Evolutionary conservation across 64 coral and sea anemone species (phyloP).

Genomic region (Orbicella faveolata): DNA sequence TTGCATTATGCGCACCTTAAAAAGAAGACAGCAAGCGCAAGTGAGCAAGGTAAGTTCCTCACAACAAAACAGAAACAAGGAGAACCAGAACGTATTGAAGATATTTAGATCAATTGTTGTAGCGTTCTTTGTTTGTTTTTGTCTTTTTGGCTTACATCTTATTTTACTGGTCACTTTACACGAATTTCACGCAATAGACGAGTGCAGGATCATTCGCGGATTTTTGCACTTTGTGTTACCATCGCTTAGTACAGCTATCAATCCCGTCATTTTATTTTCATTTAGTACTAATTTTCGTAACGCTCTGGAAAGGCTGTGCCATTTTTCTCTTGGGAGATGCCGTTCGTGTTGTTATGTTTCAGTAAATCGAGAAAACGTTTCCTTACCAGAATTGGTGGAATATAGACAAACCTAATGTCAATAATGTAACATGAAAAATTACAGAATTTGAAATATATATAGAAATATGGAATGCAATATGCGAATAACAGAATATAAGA

Average conservation of each 20-base stretch:
- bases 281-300: not conserved
- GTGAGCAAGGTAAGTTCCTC: not conserved
- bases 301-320: not conserved
- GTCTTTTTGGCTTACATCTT: not conserved
- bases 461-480: too few relatives aligned
- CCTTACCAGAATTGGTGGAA: too few relatives aligned
- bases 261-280: conserved; percentile 7
- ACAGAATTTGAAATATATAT: too few relatives aligned
- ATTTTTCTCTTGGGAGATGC: too few relatives aligned
- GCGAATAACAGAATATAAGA: too few relatives aligned
- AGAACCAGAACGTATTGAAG: not conserved
- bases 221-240: not conserved
- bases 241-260: not conserved
- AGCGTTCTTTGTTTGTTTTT: not conserved
- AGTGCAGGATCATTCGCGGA: not conserved
- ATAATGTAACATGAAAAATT: too few relatives aligned
- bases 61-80: not conserved
- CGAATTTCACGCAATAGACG: not conserved
- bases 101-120: conserved; percentile 5
- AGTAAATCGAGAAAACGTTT: too few relatives aligned
- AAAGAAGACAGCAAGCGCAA: not conserved
- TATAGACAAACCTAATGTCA: too few relatives aligned
- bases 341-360: too few relatives aligned
- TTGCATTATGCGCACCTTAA: not conserved
- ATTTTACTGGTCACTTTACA: not conserved